Percentiles rank a stretch among this genome's conserved stretches.
Evolutionary conservation across 2,888 invertebrate species (phyloP).

Genomic region (Ormyrus thymus): DNA sequence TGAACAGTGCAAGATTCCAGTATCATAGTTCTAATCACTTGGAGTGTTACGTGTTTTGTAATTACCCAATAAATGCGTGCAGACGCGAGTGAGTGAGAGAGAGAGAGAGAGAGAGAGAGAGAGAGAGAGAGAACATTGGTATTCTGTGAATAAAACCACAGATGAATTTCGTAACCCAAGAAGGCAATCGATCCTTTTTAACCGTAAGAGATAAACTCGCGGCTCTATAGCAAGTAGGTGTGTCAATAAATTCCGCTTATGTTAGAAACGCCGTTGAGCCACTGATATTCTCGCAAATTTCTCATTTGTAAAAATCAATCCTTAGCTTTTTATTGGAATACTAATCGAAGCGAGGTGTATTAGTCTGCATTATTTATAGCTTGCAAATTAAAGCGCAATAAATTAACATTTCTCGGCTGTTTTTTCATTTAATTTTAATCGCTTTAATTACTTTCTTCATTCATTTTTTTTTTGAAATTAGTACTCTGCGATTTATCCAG

Average conservation of each 20-base stretch:
- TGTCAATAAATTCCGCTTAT: conserved; percentile 27
- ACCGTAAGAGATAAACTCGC: conserved; percentile 22
- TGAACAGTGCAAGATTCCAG: not conserved
- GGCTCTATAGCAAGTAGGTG: conserved; percentile 9
- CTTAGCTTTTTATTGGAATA: no score
- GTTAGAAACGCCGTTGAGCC: not conserved
- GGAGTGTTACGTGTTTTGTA: not conserved
- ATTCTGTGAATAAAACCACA: conserved; percentile 18
- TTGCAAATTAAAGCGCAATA: no score
- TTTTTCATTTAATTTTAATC: no score
- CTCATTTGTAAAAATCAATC: not conserved
- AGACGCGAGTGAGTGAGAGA: not conserved
- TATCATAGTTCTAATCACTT: not conserved
- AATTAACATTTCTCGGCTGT: no score
- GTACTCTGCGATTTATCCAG: no score
- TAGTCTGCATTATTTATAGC: no score
- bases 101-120: not conserved
- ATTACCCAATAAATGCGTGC: not conserved
- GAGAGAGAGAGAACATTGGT: conserved; percentile 5
- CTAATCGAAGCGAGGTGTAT: no score
- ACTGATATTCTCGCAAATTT: not conserved
- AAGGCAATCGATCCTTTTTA: conserved; percentile 36
- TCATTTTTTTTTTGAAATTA: no score
- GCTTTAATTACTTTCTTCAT: no score
- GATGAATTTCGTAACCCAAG: conserved; percentile 40